A percentile compares a stretch with the other conserved stretches of the same genome.
These are phyloP conservation scores for Pangasius sanitwongsei DNA, from an alignment of 2,797 vertebrate species.

Conservation along the genomic window DNA sequence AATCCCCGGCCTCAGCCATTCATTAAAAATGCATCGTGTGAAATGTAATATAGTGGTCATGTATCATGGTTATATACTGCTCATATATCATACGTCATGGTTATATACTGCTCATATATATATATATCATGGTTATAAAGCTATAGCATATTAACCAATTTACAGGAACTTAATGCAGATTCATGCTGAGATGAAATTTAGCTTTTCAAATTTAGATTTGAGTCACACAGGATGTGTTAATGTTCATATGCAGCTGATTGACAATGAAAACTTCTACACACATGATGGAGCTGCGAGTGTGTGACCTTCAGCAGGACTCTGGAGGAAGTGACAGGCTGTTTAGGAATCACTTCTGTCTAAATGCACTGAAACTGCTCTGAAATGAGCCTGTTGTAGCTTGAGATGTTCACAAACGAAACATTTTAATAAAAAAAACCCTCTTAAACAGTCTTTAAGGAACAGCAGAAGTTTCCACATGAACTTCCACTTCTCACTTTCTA, in stretches of 20 bases:
- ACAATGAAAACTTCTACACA: not conserved
- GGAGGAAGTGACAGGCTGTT: not conserved
- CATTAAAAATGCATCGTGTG: constrained; percentile 1
- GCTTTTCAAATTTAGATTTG: not conserved
- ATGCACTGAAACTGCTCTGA: not conserved
- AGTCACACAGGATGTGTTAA: not conserved
- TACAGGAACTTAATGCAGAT: not conserved
- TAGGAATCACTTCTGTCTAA: not conserved
- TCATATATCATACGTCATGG: not conserved
- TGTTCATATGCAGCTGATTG: not conserved
- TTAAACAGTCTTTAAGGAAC: not conserved
- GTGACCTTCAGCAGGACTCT: constrained; percentile 3
- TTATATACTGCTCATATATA: not conserved
- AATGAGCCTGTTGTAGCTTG: not conserved
- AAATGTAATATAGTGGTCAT: not conserved
- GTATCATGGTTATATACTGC: not conserved
- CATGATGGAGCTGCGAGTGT: not conserved
- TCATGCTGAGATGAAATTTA: not conserved
- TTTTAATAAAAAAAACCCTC: not conserved
- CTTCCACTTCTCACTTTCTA: not conserved
- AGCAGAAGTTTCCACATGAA: not conserved
- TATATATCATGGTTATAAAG: not conserved
- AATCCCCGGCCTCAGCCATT: not conserved
- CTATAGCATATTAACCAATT: not conserved
- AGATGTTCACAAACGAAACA: not conserved